phyloP scores from a whole-genome alignment of 2,113 vertebrate genomes.

The Odocoileus hemionus region DNA sequence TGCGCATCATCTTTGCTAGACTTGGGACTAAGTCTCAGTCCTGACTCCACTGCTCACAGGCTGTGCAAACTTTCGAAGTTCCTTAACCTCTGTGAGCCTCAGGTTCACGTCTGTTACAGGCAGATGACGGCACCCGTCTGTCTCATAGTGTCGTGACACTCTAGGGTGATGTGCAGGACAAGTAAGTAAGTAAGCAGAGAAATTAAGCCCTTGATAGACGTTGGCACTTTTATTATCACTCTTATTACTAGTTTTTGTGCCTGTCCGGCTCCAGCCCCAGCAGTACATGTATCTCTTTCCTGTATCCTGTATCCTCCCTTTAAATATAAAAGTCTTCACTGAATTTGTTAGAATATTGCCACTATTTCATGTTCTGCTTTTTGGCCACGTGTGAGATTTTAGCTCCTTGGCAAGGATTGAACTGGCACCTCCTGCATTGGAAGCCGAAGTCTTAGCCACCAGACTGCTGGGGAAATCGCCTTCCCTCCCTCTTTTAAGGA shows the following conservation, averaged over 20 bases:
- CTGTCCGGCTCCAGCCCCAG: not conserved
- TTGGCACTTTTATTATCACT: not conserved
- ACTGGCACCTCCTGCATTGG: not conserved
- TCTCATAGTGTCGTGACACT: rapidly evolving
- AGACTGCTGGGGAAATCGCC: not conserved
- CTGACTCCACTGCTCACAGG: not conserved
- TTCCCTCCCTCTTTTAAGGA: not conserved
- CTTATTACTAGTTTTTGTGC: not conserved
- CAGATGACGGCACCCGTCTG: rapidly evolving
- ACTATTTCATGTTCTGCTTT: not conserved
- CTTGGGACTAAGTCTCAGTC: not conserved
- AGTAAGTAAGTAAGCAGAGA: not conserved
- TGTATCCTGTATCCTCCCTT: not conserved
- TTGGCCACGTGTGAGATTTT: not conserved
- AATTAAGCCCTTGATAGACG: rapidly evolving
- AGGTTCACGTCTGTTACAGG: not conserved
- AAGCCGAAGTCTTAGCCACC: not conserved
- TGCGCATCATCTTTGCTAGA: not conserved
- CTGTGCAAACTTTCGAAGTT: no score
- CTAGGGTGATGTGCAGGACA: no score
- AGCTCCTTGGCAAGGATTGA: not conserved
- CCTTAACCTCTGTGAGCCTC: not conserved
- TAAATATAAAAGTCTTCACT: not conserved
- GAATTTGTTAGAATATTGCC: not conserved
- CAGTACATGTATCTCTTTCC: not conserved